Base-by-base conservation (phyloP, 2,797 vertebrate species). In the Labroides dimidiatus region DNA sequence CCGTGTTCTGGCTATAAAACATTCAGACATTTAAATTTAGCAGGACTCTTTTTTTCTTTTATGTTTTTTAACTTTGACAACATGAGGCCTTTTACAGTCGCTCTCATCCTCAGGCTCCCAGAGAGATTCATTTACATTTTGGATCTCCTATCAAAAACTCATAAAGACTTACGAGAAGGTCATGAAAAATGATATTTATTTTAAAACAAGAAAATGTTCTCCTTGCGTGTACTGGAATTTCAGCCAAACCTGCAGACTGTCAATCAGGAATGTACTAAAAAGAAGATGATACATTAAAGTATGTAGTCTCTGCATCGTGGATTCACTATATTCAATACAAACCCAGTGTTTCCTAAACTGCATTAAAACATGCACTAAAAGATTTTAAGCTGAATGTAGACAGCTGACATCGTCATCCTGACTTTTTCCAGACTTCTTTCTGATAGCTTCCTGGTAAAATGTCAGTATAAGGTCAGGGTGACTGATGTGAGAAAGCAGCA, bases 71-170 rank as follows among this genome's bases (percentile, higher is more conserved):
- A n/a, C 15, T 45, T 13, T 71, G 72, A 68, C 61, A 64, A 30
- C 36, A 55, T 52, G 33, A 61, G 59, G 41, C 37, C 55, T 37
- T 72, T 48, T 59, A 23, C 50, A 73, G 13, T 20, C 52, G 43
- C 20, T 10, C 30, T 69, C 9, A 33, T 64, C 17, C 47, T n/a
- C 55, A 17, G 19, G 17, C 37, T 76, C 67, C 43, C 44, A 67
- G 27, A 61, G 57, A 78, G 58, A 83, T 70, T 12, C 44, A 3
- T 72, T 85, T 71, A 52, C 47, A 75, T 78, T 70, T 80, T 79
- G 72, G 65, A 81, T 64, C 45, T 66, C 15, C 47, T 49, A 64
- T 73, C 58, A 75, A 54, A 75, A 75, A 50, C 16, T 68, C 21
- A 49, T 59, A 65, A 54, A 73, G 10, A 15, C 36, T 60, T 30